These are phyloP conservation scores for Pterocles orientalis DNA, from an alignment of 2,113 vertebrate species.

Conservation along the genomic window DNA sequence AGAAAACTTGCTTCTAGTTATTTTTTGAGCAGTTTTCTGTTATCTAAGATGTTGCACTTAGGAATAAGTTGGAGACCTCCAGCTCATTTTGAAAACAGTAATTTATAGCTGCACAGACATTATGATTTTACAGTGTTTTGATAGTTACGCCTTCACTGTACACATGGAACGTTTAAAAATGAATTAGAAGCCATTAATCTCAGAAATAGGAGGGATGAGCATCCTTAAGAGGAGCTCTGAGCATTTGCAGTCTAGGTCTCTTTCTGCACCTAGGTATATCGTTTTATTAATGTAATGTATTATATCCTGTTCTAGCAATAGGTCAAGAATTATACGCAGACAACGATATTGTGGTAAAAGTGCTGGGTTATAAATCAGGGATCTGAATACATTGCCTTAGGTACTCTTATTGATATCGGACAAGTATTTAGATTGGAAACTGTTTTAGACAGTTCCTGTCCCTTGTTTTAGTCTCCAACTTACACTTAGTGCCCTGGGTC, in stretches of 20 bases:
- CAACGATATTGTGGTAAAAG: background rate
- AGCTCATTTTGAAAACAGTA: constrained; percentile 61
- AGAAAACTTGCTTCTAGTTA: background rate
- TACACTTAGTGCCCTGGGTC: background rate
- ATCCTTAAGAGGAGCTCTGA: background rate
- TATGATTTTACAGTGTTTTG: constrained; percentile 70
- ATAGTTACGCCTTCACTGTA: constrained; percentile 69
- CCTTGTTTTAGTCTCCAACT: background rate
- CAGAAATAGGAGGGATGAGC: constrained; percentile 29
- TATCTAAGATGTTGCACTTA: constrained; percentile 51
- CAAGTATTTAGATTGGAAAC: background rate
- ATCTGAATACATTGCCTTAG: background rate
- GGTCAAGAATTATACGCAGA: background rate
- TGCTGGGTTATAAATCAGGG: background rate
- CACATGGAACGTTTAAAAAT: constrained; percentile 69
- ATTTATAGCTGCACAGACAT: constrained; percentile 67
- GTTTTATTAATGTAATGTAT: background rate
- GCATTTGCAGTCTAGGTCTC: background rate
- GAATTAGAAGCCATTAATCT: constrained; percentile 62
- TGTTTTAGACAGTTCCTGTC: background rate
- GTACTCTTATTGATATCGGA: background rate
- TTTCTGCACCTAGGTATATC: background rate
- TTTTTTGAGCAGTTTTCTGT: background rate
- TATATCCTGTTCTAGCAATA: background rate
- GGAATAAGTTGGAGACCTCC: constrained; percentile 61